Conservation (phyloP, 2,888 invertebrate species). For the Eilema depressum region DNA sequence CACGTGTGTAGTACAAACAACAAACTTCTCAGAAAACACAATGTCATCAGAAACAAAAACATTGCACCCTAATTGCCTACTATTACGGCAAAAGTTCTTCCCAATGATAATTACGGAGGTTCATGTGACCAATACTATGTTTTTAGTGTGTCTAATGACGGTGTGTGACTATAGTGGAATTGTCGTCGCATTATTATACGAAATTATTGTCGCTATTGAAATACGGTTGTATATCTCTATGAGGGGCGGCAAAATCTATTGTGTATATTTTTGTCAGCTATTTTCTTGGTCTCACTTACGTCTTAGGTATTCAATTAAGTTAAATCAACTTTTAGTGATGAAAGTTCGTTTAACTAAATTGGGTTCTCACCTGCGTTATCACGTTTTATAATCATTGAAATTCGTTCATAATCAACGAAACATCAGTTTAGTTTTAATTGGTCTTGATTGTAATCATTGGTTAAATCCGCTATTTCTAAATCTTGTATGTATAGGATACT, state of each 20-base stretch:
- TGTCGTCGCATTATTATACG: constrained; percentile 14
- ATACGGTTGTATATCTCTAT: background rate
- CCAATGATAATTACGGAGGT: constrained; percentile 63
- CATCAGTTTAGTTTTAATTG: background rate
- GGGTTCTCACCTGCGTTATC: background rate
- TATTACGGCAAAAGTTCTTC: constrained; percentile 66
- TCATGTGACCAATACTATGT: constrained; percentile 44
- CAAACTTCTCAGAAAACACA: constrained; percentile 77
- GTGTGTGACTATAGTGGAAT: constrained; percentile 33
- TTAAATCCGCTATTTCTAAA: background rate
- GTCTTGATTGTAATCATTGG: background rate
- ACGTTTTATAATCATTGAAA: background rate
- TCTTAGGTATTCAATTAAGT: too few species aligned
- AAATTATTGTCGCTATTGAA: background rate
- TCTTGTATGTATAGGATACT: too few species aligned
- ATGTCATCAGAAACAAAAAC: constrained; percentile 79
- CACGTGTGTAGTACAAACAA: constrained; percentile 78
- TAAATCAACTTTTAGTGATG: too few species aligned
- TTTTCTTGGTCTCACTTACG: too few species aligned
- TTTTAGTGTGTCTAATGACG: constrained; percentile 48
- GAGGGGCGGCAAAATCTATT: background rate
- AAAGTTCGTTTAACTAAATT: background rate
- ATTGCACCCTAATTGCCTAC: constrained; percentile 73
- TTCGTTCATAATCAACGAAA: background rate
- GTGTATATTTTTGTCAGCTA: background rate